These are phyloP conservation scores for Alexandromys fortis DNA, from an alignment of 2,113 vertebrate genomes.

Conservation along the genomic window DNA sequence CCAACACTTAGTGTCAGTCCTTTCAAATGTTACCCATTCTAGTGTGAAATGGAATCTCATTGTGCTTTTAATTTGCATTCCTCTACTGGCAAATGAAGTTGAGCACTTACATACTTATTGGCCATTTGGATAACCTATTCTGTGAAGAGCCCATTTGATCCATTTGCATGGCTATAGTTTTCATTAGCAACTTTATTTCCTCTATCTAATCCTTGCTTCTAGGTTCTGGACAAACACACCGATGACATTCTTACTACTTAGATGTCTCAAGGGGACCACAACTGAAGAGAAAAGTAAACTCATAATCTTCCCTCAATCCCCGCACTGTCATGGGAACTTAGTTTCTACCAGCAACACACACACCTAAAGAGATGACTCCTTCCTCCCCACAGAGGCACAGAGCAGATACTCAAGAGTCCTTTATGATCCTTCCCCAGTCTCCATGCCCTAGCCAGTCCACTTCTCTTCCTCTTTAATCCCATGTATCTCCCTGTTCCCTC, in stretches of 20 bases:
- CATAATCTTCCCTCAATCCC: background rate
- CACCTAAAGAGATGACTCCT: background rate
- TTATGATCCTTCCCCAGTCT: background rate
- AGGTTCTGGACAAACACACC: background rate
- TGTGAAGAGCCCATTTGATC: constrained; percentile 15
- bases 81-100: constrained; percentile 32
- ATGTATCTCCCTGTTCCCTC: background rate
- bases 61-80: constrained; percentile 9
- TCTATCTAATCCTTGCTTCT: constrained; percentile 3
- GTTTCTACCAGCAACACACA: background rate
- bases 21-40: background rate
- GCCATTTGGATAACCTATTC: constrained; percentile 40
- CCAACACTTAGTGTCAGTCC: background rate
- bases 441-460: background rate
- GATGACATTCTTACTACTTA: background rate
- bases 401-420: background rate
- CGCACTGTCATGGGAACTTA: background rate
- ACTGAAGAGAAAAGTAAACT: background rate
- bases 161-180: background rate
- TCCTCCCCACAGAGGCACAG: background rate
- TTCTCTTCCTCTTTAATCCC: background rate
- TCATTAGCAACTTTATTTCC: constrained; percentile 26
- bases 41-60: constrained; percentile 25
- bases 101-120: constrained; percentile 2
- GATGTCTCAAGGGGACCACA: background rate